Percentiles rank a stretch among this genome's conserved stretches.
Conservation (phyloP, 2,888 invertebrate genomes). For the Dryocosmus kuriphilus region DNA sequence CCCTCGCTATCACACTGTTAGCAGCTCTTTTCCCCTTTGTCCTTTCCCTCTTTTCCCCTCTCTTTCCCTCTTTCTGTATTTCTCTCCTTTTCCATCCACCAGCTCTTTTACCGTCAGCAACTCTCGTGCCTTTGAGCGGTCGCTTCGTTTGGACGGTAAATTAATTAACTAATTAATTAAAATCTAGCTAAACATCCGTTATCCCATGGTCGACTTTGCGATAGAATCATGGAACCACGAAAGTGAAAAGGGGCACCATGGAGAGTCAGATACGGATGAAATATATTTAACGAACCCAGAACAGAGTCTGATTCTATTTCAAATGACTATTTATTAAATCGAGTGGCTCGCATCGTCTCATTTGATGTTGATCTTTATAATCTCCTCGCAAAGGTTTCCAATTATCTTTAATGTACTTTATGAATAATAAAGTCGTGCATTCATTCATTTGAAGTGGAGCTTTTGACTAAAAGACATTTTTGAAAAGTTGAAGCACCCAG, state of each 20-base stretch:
- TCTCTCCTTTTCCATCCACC: background rate
- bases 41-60: too few relatives aligned
- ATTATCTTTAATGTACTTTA: constrained; percentile 23
- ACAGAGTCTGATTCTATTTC: constrained; percentile 1
- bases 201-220: constrained; percentile 30
- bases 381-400: background rate
- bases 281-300: constrained; percentile 16
- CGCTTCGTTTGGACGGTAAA: constrained; percentile 31
- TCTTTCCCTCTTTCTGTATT: background rate
- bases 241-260: background rate
- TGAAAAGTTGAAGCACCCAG: background rate
- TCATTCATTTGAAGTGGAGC: background rate
- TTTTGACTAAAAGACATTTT: background rate
- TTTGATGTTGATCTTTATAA: background rate
- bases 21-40: constrained; percentile 15
- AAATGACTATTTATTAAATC: constrained; percentile 17
- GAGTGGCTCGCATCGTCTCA: background rate
- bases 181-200: constrained; percentile 27
- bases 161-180: constrained; percentile 35
- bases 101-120: constrained; percentile 5
- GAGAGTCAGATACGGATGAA: background rate
- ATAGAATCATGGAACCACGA: constrained; percentile 25
- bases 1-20: constrained; percentile 19
- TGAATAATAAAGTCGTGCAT: background rate
- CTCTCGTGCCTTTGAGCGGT: constrained; percentile 19